Conservation (phyloP, 2,113 vertebrate genomes). For the Apeltes quadracus region DNA sequence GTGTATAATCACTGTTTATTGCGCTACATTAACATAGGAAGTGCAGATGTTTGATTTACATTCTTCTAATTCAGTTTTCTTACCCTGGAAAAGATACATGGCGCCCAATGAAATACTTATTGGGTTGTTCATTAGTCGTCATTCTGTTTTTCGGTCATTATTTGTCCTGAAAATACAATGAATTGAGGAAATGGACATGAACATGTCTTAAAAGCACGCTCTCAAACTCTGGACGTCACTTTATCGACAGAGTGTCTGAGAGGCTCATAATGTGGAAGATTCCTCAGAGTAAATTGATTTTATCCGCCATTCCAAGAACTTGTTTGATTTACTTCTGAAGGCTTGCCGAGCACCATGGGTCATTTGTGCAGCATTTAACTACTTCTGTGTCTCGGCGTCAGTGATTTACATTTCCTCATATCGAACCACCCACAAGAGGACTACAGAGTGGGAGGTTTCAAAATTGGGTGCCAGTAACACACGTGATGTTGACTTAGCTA, state of each 20-base stretch:
- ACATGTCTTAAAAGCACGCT: conserved; percentile 36
- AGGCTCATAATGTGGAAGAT: conserved; percentile 41
- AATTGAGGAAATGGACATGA: conserved; percentile 22
- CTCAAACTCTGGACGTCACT: conserved; percentile 41
- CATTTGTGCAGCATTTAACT: conserved; percentile 58
- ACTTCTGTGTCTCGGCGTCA: conserved; percentile 44
- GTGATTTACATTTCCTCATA: conserved; percentile 62
- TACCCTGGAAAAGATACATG: conserved; percentile 14
- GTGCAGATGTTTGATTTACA: conserved; percentile 56
- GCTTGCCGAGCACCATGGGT: conserved; percentile 24
- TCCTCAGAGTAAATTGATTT: conserved; percentile 59
- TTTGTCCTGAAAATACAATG: no score
- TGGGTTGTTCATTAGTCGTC: background rate
- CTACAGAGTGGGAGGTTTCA: conserved; percentile 22
- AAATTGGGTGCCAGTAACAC: conserved; percentile 30
- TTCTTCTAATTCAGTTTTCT: conserved; percentile 46
- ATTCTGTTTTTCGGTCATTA: conserved; percentile 15
- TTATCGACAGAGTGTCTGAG: conserved; percentile 27
- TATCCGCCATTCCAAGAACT: conserved; percentile 47
- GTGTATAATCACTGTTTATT: conserved; percentile 69
- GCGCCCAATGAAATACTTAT: conserved; percentile 30
- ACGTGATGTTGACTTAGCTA: conserved; percentile 26
- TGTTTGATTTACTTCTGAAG: conserved; percentile 59
- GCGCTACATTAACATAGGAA: conserved; percentile 59
- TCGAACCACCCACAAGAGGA: conserved; percentile 53